Percentiles rank a stretch among this genome's conserved stretches.
phyloP scores from a whole-genome alignment of 1,140 invertebrate species.

The Notospermus geniculatus region DNA sequence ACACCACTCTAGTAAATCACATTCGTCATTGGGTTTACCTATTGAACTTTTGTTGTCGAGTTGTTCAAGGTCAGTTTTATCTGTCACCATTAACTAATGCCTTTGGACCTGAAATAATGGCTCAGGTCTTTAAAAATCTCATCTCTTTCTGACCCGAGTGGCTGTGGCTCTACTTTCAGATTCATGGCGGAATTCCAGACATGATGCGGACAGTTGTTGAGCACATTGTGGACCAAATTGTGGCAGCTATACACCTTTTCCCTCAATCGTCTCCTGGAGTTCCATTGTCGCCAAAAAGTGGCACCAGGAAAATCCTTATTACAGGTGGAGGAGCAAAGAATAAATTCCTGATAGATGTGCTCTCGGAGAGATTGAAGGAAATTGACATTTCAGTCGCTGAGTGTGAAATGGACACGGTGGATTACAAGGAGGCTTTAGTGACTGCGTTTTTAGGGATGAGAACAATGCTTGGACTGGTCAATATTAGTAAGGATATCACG shows the following conservation, averaged over 20 bases:
- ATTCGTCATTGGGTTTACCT: no score
- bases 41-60: no score
- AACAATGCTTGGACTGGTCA: constrained; percentile 38
- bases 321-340: constrained; percentile 49
- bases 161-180: no score
- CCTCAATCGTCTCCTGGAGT: background rate
- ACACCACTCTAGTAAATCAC: no score
- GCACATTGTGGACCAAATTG: constrained; percentile 35
- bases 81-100: no score
- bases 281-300: background rate
- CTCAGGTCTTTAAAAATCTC: no score
- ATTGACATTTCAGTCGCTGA: constrained; percentile 28
- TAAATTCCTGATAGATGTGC: constrained; percentile 31
- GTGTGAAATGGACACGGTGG: constrained; percentile 35
- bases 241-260: constrained; percentile 16
- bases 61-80: no score
- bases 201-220: constrained; percentile 39
- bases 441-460: constrained; percentile 47
- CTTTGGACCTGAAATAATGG: no score
- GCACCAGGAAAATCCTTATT: constrained; percentile 29
- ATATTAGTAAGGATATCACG: constrained; percentile 36
- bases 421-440: constrained; percentile 47
- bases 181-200: constrained; percentile 32
- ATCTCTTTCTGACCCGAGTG: no score
- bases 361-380: constrained; percentile 28